Conservation (phyloP, 2,888 invertebrate species). For the Brenthis ino region DNA sequence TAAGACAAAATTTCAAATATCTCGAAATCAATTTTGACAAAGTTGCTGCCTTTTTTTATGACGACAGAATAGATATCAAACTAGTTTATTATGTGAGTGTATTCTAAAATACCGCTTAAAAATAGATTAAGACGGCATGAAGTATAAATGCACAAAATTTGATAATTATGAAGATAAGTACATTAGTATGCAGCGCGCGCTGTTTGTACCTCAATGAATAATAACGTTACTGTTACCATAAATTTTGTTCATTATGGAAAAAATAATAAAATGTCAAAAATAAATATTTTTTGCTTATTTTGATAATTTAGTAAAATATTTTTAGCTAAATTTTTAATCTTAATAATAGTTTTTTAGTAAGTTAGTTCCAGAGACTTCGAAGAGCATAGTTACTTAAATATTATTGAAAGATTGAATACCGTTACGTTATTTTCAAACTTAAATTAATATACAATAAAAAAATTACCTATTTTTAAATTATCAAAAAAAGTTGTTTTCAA, state of each 20-base stretch:
- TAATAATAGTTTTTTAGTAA: background rate
- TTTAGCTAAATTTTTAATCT: background rate
- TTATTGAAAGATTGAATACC: no score
- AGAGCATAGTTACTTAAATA: no score
- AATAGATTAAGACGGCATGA: background rate
- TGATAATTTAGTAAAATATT: background rate
- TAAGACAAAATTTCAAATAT: no score
- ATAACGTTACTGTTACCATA: constrained; percentile 8
- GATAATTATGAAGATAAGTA: constrained; percentile 29
- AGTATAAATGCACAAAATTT: constrained; percentile 13
- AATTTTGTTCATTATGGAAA: background rate
- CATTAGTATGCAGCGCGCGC: constrained; percentile 28
- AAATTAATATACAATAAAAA: no score
- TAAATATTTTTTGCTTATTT: background rate
- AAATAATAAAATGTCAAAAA: no score
- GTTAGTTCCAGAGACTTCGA: background rate
- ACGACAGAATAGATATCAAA: background rate
- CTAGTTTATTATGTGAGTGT: constrained; percentile 5
- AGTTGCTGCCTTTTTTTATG: no score
- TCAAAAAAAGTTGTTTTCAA: no score
- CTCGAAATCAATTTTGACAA: no score
- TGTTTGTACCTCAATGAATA: constrained; percentile 24
- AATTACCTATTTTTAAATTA: no score
- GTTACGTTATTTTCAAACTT: no score
- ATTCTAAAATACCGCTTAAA: constrained; percentile 1